These are phyloP conservation scores for Alloscopus bannaensis DNA, from an alignment of 2,888 invertebrate genomes.

Conservation along the genomic window DNA sequence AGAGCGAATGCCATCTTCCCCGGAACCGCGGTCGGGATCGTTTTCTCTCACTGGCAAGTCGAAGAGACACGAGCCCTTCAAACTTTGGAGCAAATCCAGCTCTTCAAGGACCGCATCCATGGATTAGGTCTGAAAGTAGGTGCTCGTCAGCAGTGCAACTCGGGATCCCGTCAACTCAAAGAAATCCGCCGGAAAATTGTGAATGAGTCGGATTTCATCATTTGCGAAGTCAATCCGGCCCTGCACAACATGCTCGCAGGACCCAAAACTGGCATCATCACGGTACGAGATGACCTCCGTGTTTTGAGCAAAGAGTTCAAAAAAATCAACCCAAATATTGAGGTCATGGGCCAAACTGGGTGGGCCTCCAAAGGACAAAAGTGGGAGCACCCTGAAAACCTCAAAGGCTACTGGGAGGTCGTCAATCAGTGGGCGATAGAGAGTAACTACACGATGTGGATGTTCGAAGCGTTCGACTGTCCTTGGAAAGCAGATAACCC, in stretches of 20 bases:
- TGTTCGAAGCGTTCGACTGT: conserved; percentile 65
- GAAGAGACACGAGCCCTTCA: not conserved
- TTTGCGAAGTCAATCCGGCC: conserved; percentile 20
- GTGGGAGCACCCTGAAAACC: conserved; percentile 31
- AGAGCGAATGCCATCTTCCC: conserved; percentile 8
- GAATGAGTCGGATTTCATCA: conserved; percentile 42
- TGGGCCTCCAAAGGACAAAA: conserved; percentile 42
- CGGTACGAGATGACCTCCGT: conserved; percentile 28
- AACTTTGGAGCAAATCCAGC: not conserved
- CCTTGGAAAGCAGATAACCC: conserved; percentile 53
- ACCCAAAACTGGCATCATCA: not conserved
- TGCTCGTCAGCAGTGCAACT: conserved; percentile 25
- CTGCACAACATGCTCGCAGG: conserved; percentile 14
- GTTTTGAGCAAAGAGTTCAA: not conserved
- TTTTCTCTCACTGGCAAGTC: not conserved
- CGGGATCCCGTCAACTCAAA: not conserved
- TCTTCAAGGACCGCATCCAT: not conserved
- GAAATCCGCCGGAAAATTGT: not conserved
- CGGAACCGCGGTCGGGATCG: not conserved
- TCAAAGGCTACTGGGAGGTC: conserved; percentile 53
- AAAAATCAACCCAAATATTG: conserved; percentile 48
- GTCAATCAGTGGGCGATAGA: conserved; percentile 38
- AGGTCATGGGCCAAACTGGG: conserved; percentile 44
- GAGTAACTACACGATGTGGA: conserved; percentile 35
- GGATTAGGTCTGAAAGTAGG: conserved; percentile 22